phyloP scores from a whole-genome alignment of 2,113 vertebrate species.

The Campylomormyrus tamandua region DNA sequence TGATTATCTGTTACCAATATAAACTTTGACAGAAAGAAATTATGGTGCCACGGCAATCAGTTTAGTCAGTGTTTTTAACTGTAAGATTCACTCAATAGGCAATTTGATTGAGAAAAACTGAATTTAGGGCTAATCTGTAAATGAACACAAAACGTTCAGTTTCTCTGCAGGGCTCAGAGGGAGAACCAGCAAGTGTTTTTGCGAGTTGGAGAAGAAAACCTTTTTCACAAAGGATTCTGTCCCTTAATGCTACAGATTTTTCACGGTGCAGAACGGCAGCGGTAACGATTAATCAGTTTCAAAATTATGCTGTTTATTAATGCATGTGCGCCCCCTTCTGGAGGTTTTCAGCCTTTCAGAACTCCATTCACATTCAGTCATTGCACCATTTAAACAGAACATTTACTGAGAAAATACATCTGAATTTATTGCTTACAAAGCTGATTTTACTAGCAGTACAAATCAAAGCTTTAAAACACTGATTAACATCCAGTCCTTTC shows the following conservation, averaged over 20 bases:
- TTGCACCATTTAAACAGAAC: conserved; percentile 10
- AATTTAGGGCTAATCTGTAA: neutral
- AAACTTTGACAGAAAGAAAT: neutral
- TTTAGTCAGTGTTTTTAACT: neutral
- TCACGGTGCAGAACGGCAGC: neutral
- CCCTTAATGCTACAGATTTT: neutral
- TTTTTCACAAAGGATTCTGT: neutral
- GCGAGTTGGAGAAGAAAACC: neutral
- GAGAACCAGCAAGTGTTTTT: neutral
- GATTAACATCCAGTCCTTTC: neutral
- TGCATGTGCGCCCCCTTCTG: neutral
- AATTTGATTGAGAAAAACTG: neutral
- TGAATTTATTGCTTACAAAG: neutral
- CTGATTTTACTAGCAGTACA: neutral
- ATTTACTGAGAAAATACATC: conserved; percentile 11
- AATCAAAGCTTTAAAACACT: neutral
- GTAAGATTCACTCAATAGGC: neutral
- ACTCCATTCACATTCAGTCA: conserved; percentile 3
- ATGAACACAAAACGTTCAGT: neutral
- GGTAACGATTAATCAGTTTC: neutral
- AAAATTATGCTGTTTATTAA: neutral
- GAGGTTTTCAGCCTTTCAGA: neutral
- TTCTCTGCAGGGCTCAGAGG: neutral
- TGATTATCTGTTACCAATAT: neutral
- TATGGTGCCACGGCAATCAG: neutral